Base-by-base conservation (phyloP, 2,888 invertebrate species). In the Pimpla rufipes region DNA sequence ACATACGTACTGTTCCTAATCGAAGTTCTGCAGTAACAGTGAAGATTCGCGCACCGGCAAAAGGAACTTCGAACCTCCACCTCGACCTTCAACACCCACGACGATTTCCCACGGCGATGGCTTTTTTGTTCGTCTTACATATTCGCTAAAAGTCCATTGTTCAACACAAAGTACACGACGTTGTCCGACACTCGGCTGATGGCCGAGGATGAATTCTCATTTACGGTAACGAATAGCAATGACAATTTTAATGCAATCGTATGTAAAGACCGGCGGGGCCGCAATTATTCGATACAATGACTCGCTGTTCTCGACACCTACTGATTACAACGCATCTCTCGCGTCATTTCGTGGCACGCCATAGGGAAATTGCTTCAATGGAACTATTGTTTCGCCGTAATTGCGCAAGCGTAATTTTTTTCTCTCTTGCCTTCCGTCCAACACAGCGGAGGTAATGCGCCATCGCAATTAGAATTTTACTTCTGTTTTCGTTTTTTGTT, bases 41-140 rank as follows among this genome's bases (percentile, higher is more conserved):
- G 23, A 23, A 23, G 11, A 0, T 29, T 23, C 23, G 2, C 29
- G 13, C 57, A 57, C 13, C 13, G 29, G 29, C 1, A 29, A 11
- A 10, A 13, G 13, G 11, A 57, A 57, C 57, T 23, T 57, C n/a
- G 57, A 2, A 57, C 57, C 23, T 1, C 13, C 57, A 23, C 21
- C 11, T 57, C 23, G 57, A 57, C 29, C 57, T 57, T 57, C 29
- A n/a, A 55, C 52, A n/a, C n/a, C 29, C n/a, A 57, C 57, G 21
- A 29, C 13, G 13, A 10, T 13, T 57, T 57, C 57, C 29, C 4
- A 29, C 29, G 10, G 23, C 23, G 10, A n/a, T n/a, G 13, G n/a
- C n/a, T 4, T 11, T 57, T 21, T 52, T 21, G n/a, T 2, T 1
- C 10, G 29, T 2, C 3, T 21, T 2, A 21, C 21, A 52, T 18